These are phyloP conservation scores for Leucopternis melanops DNA, from an alignment of 2,113 vertebrate genomes.

Conservation along the genomic window DNA sequence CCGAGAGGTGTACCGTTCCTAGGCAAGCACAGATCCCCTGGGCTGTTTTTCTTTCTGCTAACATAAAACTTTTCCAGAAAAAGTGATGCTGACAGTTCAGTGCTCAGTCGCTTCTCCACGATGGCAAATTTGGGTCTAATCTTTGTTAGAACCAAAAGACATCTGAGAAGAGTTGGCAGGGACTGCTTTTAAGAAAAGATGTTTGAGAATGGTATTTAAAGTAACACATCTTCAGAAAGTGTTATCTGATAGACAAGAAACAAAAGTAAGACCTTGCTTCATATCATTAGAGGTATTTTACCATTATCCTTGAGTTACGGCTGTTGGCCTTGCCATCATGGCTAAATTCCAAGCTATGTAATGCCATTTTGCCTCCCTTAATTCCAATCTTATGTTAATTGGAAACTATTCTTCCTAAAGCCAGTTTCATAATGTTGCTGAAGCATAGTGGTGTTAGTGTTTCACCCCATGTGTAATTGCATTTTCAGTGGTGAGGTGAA, in stretches of 20 bases:
- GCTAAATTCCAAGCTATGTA: background rate
- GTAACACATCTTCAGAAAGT: background rate
- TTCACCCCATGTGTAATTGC: background rate
- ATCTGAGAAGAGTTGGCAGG: background rate
- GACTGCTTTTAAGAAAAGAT: background rate
- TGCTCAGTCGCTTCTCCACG: background rate
- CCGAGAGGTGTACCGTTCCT: too few relatives aligned
- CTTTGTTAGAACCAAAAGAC: background rate
- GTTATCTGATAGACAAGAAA: background rate
- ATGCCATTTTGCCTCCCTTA: background rate
- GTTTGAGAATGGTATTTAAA: background rate
- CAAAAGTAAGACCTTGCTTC: background rate
- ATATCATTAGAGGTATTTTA: background rate
- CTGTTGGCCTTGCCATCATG: background rate
- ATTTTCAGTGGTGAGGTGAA: background rate
- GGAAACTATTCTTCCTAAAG: background rate
- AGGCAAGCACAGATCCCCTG: too few relatives aligned
- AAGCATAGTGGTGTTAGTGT: background rate
- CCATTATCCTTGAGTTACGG: background rate
- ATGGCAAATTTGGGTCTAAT: background rate
- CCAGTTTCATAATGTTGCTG: background rate
- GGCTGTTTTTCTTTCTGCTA: background rate
- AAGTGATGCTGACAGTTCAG: background rate
- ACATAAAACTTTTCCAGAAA: background rate
- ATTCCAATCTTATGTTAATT: background rate